Conservation (phyloP, 2,888 invertebrate species). For the Meiosimyza decipiens region DNA sequence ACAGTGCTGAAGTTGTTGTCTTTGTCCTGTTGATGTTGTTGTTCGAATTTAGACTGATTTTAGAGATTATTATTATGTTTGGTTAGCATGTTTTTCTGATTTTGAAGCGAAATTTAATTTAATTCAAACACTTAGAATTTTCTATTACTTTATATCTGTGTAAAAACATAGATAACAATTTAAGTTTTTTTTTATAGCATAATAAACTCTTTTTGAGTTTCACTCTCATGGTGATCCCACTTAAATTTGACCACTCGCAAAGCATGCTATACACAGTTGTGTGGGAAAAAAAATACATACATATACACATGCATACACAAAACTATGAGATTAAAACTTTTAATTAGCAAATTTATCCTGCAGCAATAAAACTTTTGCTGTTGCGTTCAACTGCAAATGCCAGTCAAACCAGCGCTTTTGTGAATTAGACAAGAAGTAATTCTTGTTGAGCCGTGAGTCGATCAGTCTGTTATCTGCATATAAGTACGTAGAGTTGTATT, state of each 20-base stretch:
- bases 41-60: not conserved
- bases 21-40: not conserved
- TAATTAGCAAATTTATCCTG: conserved; percentile 39
- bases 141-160: too few relatives aligned
- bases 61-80: too few relatives aligned
- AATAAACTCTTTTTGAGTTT: too few relatives aligned
- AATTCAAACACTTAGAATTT: too few relatives aligned
- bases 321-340: conserved; percentile 34
- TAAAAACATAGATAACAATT: too few relatives aligned
- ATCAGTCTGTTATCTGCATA: not conserved
- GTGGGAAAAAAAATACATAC: not conserved
- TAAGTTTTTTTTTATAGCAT: too few relatives aligned
- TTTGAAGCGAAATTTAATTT: too few relatives aligned
- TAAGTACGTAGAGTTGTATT: too few relatives aligned
- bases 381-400: not conserved
- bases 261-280: conserved; percentile 14
- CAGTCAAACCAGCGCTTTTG: not conserved
- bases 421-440: not conserved
- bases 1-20: not conserved
- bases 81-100: too few relatives aligned
- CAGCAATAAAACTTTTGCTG: conserved; percentile 31
- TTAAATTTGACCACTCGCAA: not conserved
- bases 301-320: not conserved
- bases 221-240: too few relatives aligned
- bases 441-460: not conserved